Conservation (phyloP, 2,888 invertebrate species). For the Stegophylla sp. region DNA sequence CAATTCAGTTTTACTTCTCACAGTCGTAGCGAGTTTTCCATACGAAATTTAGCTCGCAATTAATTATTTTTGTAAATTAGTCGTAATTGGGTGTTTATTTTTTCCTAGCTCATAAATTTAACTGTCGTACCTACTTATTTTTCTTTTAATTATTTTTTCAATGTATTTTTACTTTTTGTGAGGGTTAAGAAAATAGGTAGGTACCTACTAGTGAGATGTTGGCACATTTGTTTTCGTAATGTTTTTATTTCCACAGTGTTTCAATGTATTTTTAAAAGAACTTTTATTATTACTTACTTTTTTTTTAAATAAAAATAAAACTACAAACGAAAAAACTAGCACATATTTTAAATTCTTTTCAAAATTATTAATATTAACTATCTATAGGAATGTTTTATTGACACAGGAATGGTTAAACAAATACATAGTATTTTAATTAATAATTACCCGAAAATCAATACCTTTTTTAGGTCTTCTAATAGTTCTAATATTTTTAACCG, state of each 20-base stretch:
- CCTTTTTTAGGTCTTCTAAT: background rate
- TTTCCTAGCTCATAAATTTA: background rate
- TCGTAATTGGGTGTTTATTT: background rate
- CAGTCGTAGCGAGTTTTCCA: background rate
- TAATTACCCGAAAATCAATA: background rate
- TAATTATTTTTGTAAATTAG: slow-evolving; percentile 10
- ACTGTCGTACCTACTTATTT: background rate
- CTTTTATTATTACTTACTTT: background rate
- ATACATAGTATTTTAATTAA: background rate
- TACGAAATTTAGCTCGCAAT: background rate
- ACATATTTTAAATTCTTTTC: background rate
- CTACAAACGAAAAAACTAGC: background rate
- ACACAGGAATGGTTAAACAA: background rate
- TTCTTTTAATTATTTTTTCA: background rate
- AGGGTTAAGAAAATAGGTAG: background rate
- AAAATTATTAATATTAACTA: background rate
- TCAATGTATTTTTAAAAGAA: background rate
- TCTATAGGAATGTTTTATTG: background rate
- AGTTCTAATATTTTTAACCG: no score
- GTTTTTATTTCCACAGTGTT: background rate
- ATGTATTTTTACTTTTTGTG: background rate
- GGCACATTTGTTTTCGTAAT: slow-evolving; percentile 9
- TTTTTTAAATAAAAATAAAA: background rate
- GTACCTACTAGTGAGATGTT: background rate
- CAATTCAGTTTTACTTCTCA: background rate